Evolutionary conservation across 2,888 invertebrate genomes (phyloP).

Genomic region (Formica aserva): DNA sequence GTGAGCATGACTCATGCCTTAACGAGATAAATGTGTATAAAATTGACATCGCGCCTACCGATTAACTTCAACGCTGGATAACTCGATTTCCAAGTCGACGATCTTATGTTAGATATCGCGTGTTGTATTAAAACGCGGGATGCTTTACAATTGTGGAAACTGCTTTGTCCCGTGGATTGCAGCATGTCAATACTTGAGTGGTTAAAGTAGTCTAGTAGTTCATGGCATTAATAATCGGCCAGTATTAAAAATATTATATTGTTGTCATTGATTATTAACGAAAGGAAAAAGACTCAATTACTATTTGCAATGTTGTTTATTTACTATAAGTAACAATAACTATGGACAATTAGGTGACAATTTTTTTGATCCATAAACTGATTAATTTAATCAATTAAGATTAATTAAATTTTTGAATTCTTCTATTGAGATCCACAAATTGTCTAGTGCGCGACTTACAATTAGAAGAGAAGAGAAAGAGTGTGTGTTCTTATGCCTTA

Average conservation of each 20-base stretch:
- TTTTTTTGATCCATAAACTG: neutral
- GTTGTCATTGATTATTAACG: neutral
- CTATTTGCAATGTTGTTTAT: neutral
- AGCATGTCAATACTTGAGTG: neutral
- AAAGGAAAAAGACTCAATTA: neutral
- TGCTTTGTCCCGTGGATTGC: neutral
- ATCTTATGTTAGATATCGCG: constrained; percentile 5
- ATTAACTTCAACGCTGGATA: constrained; percentile 19
- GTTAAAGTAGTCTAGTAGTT: neutral
- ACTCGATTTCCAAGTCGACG: constrained; percentile 15
- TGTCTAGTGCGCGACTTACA: neutral
- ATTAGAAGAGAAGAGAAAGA: neutral
- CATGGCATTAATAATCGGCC: neutral
- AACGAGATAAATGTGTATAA: neutral
- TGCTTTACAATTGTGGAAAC: constrained; percentile 14
- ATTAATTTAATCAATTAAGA: neutral
- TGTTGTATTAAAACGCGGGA: constrained; percentile 28
- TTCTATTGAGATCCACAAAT: neutral
- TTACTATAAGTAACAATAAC: neutral
- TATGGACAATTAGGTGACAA: neutral
- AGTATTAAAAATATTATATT: constrained; percentile 6
- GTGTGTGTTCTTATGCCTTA: neutral
- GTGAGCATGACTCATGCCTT: neutral
- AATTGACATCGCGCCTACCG: constrained; percentile 31
- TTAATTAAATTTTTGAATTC: neutral